A percentile compares a stretch with the other conserved stretches of the same genome.
Conservation (phyloP, 1,140 invertebrate genomes). For the Dolichoris vasculosae region DNA sequence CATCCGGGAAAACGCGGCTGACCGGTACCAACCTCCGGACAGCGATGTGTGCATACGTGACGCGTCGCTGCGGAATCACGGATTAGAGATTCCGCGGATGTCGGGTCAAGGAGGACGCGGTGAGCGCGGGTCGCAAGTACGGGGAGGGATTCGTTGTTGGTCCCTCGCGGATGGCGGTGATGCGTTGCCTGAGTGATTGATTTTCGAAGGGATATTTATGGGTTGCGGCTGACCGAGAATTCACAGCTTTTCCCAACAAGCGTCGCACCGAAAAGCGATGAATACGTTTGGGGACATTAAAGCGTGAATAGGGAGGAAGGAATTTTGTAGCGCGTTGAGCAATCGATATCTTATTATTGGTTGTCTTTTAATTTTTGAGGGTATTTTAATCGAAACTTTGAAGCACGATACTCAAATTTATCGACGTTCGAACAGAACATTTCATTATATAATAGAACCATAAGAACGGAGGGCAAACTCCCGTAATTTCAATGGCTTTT, state of each 20-base stretch:
- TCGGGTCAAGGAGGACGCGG: conserved; percentile 41
- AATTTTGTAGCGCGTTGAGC: not conserved
- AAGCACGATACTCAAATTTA: not conserved
- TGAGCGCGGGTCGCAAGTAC: not conserved
- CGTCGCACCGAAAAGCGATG: not conserved
- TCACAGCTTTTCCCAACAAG: not conserved
- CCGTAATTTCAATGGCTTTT: not conserved
- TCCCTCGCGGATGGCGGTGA: not conserved
- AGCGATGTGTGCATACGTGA: conserved; percentile 21
- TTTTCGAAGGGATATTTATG: not conserved
- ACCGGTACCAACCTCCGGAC: conserved; percentile 37
- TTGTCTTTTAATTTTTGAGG: not conserved
- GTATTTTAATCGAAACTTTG: not conserved
- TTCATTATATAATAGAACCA: not conserved
- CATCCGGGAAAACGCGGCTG: conserved; percentile 71
- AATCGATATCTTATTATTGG: not conserved
- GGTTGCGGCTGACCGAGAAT: not conserved
- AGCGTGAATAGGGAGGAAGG: not conserved
- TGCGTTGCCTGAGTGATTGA: not conserved
- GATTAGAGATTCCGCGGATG: conserved; percentile 67
- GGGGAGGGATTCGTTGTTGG: not conserved
- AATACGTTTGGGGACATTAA: not conserved
- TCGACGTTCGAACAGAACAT: not conserved
- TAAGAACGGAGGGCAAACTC: too few species aligned
- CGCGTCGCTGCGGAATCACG: conserved; percentile 68